Base-by-base conservation (phyloP, 2,113 vertebrate species). In the Strix aluco region DNA sequence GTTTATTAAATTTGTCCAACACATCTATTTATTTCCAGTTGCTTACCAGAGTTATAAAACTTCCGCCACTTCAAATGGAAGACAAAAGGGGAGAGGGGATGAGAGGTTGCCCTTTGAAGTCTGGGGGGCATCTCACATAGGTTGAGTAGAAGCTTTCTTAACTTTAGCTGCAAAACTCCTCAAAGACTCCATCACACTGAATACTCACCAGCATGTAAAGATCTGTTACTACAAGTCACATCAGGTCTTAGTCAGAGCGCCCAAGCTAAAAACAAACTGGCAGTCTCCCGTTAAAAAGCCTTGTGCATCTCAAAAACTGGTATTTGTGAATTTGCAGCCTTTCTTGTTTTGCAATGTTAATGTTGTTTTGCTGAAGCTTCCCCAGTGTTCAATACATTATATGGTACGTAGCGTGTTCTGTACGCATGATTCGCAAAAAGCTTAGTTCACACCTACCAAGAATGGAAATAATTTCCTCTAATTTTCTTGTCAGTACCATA, bases 401-500 rank as follows among this genome's bases (percentile, higher is more conserved):
- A 66, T 11, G 23, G 34, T 30, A 25, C 1, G 0, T 0, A 38
- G 32, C 1, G 1, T 7, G 11, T 27, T 61, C 72, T 36, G 3
- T 17, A 22, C 5, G 8, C 13, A 29, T 0, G 0, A 49, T 13
- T 26, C 27, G 1, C 36, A 83, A 27, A 30, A 67, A 52, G 46
- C 14, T 74, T 15, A 13, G 23, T 16, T 88, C 30, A 67, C 58
- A 46, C 3, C 11, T 74, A 47, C 40, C n/a, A 62, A 65, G 42
- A 72, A 82, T 4, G 8, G 49, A 57, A 77, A 85, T 5, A 5
- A 61, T 22, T 54, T 77, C 59, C 51, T 54, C 47, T 29, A 12
- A 70, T 91, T 80, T 80, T 61, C 22, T 19, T 8, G 22, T 54
- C 77, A 81, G 1, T 47, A 57, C 29, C 47, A 49, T 4, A 82